Evolutionary conservation across 2,888 invertebrate genomes (phyloP), one percentile per base, ranked within the genome.

Genomic region (Koerneria pararmatus): DNA sequence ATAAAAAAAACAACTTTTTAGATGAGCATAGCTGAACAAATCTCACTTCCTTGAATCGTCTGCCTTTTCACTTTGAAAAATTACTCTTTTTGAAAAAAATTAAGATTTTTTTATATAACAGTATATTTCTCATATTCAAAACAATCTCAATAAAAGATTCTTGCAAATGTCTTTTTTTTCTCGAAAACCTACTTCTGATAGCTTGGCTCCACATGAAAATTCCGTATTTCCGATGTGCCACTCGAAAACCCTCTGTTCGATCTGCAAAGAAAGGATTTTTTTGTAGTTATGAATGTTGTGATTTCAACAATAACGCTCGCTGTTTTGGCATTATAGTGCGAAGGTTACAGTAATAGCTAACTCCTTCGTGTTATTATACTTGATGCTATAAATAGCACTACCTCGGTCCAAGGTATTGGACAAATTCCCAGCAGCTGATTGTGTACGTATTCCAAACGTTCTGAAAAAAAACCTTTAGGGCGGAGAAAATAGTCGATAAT

Each of bases 221-320:
- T 87, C 86, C 62, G 86, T 77, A 72, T 85, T 86, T 66, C 85
- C 83, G 6, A 85, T 76, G 70, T 86, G 85, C 76, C 86, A 86
- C 65, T 85, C 81, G 22, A 86, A 60, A 19, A 60, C 49, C 1
- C 66, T 51, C 54, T 66, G 49, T 29, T 66, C 66, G 19, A 48
- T 31, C 59, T 62, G 35, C 11, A 53, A 8, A 53, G 46, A 41
- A n/a, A n/a, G 46, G 22, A 53, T 8, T 15, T 53, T 19, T 22
- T 53, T 8, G 22, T 22, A 53, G 1, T 69, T 66, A 1, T 19
- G 59, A 15, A 59, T 66, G 46, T 68, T 11, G 6, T 8, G 19
- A 67, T n/a, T n/a, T n/a, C n/a, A n/a, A n/a, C n/a, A n/a, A n/a
- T n/a, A n/a, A n/a, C n/a, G n/a, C n/a, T n/a, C n/a, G n/a, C n/a